Evolutionary conservation across 2,888 invertebrate species (phyloP).

Genomic region (Watsonalla cultraria): DNA sequence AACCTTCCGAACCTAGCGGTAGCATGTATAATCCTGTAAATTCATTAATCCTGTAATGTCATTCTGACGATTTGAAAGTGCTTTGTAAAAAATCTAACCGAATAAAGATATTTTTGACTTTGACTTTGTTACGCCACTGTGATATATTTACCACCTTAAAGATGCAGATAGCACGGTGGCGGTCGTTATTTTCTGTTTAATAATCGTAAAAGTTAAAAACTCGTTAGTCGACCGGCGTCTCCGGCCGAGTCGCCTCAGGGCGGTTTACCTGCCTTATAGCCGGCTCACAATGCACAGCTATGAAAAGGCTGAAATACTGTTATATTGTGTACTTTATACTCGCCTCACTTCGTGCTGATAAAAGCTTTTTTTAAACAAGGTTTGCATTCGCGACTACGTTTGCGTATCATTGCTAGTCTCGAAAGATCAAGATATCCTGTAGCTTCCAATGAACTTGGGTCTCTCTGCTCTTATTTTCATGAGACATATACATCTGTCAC

Average conservation of each 20-base stretch:
- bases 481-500: too few relatives aligned
- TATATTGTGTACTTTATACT: neutral
- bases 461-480: too few relatives aligned
- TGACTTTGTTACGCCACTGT: neutral
- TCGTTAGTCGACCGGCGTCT: constrained; percentile 32
- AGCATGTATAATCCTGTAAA: too few relatives aligned
- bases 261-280: constrained; percentile 9
- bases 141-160: neutral
- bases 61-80: too few relatives aligned
- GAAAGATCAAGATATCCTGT: too few relatives aligned
- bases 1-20: too few relatives aligned
- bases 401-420: too few relatives aligned
- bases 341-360: neutral
- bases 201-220: constrained; percentile 54
- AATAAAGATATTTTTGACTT: too few relatives aligned
- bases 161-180: constrained; percentile 18
- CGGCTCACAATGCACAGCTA: neutral
- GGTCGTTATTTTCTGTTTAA: constrained; percentile 33
- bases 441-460: too few relatives aligned
- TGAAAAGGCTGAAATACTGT: neutral
- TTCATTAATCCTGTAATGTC: too few relatives aligned
- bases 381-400: too few relatives aligned
- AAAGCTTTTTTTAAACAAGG: neutral
- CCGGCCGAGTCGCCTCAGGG: constrained; percentile 16
- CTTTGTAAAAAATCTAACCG: too few relatives aligned